Percentiles rank a stretch among this genome's conserved stretches.
phyloP scores from a whole-genome alignment of 2,797 vertebrate genomes.

The Sparidentex hasta region DNA sequence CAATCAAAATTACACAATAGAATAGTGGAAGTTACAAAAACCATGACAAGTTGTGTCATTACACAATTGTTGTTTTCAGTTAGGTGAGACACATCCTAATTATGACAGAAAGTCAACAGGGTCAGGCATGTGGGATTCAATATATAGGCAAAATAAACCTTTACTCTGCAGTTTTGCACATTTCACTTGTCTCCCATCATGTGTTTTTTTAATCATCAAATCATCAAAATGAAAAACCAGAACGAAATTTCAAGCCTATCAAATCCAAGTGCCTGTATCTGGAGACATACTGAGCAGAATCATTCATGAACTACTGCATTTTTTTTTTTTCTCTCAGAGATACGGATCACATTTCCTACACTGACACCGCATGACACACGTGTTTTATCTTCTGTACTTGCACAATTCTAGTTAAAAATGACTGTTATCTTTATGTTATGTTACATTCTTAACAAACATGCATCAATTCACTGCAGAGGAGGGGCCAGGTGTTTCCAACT shows the following conservation, averaged over 20 bases:
- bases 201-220: background rate
- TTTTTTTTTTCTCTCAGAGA: background rate
- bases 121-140: background rate
- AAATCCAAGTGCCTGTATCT: background rate
- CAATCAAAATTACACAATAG: background rate
- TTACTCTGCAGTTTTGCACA: background rate
- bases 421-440: too few relatives aligned
- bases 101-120: background rate
- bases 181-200: background rate
- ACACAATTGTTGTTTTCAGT: background rate
- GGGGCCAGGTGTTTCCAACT: background rate
- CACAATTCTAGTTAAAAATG: too few relatives aligned
- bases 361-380: background rate
- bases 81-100: background rate
- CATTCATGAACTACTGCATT: background rate
- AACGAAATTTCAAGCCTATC: background rate
- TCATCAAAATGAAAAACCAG: background rate
- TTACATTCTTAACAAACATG: background rate
- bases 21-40: background rate
- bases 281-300: background rate
- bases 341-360: background rate
- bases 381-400: too few relatives aligned
- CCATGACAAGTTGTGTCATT: background rate
- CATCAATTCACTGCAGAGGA: too few relatives aligned
- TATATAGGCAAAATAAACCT: background rate